A percentile compares a stretch with the other conserved stretches of the same genome.
These are phyloP conservation scores for Corella eumyota DNA, from an alignment of 23 tunicate genomes.

Conservation along the genomic window DNA sequence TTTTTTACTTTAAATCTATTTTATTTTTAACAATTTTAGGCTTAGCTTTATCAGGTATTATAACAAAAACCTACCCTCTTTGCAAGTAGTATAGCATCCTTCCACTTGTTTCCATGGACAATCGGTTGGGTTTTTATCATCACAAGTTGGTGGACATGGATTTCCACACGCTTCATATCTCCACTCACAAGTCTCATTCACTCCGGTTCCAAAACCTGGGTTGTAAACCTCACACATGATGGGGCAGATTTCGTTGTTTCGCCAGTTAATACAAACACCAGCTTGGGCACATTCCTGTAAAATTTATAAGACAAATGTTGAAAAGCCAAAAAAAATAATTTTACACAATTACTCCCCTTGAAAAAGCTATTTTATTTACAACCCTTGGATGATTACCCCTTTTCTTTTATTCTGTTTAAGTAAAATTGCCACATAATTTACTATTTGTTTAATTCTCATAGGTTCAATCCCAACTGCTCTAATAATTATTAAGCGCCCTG, in stretches of 20 bases:
- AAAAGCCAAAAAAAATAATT: background rate
- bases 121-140: constrained; percentile 39
- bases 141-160: constrained; percentile 92
- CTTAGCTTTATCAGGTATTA: too few species aligned
- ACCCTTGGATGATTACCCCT: too few species aligned
- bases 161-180: constrained; percentile 83
- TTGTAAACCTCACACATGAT: constrained; percentile 92
- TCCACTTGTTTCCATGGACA: constrained; percentile 79
- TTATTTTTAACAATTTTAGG: too few species aligned
- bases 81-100: constrained; percentile 88
- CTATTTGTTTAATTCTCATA: too few species aligned
- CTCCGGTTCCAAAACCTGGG: constrained; percentile 75
- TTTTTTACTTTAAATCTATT: too few species aligned
- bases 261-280: constrained; percentile 76
- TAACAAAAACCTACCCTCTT: constrained; percentile 43
- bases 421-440: too few species aligned
- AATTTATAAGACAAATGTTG: constrained; percentile 5
- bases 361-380: too few species aligned
- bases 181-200: constrained; percentile 67
- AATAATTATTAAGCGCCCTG: too few species aligned
- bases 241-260: constrained; percentile 86
- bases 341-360: background rate
- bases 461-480: too few species aligned
- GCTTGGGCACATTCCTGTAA: constrained; percentile 61
- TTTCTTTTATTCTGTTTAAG: too few species aligned